Base-by-base conservation (phyloP, 2,113 vertebrate species). In the Dipodomys merriami region DNA sequence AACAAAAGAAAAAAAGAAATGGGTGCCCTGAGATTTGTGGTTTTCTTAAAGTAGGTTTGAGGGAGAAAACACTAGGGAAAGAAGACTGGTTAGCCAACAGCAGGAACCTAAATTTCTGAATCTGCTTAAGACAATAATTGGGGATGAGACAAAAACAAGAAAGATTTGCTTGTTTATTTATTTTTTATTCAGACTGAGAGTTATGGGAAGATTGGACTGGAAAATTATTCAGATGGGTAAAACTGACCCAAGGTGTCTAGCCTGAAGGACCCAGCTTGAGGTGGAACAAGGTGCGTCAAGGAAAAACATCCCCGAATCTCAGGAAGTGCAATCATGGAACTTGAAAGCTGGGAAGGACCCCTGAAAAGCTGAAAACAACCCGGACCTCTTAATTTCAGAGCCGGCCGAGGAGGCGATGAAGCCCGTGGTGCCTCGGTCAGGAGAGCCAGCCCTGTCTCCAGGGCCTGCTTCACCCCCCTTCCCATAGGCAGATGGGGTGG, bases 181-280 rank as follows among this genome's bases (percentile, higher is more conserved):
- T 57, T 16, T 15, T 57, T 57, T 57, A 57, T 57, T 57, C 53
- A 57, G 53, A 3, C 53, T 57, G 53, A 57, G 15, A 57, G 53
- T 11, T 57, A 57, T 18, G 53, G 15, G 53, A 57, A 57, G 53
- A 57, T 57, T 57, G 16, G 53, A 57, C 53, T 57, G 53, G 4
- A 57, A 18, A 57, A 57, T 13, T 57, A 57, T 57, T 57, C 53
- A 11, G 53, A 2, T 57, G 53, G 53, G 49, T 30, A 83, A 69
- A 60, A n/a, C 83, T 46, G 74, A 90, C 25, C n/a, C 1, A n/a
- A 65, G 60, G 33, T 83, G 82, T 88, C 65, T 27, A 80, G 33
- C n/a, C 23, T 71, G 68, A 74, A 71, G n/a, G 29, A 71, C n/a
- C 89, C 92, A 93, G 64, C 49, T 12, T 62, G 33, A 90, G 33